Evolutionary conservation across 2,797 vertebrate genomes (phyloP).

Genomic region (Hydrocynus forskahlii): DNA sequence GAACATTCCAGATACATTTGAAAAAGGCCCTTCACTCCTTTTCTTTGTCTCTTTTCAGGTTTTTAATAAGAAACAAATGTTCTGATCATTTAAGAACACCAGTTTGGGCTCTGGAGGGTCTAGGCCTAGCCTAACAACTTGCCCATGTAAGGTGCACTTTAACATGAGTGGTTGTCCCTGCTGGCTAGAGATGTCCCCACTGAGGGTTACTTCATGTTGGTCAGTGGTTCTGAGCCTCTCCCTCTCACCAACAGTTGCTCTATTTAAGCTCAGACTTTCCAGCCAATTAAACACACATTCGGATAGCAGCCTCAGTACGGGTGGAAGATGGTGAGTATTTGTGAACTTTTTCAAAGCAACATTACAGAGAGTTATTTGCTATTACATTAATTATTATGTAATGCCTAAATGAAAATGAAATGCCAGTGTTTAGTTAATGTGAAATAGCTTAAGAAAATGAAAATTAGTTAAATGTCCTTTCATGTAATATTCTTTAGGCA

Average conservation of each 20-base stretch:
- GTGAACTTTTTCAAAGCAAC: neutral
- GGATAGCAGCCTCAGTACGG: conserved; percentile 26
- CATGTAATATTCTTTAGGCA: no score
- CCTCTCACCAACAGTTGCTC: conserved; percentile 57
- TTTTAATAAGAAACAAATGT: conserved; percentile 56
- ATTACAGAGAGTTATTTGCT: no score
- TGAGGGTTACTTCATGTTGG: conserved; percentile 28
- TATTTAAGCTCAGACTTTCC: conserved; percentile 63
- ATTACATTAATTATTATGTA: no score
- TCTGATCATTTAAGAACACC: conserved; percentile 54
- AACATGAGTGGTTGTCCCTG: conserved; percentile 48
- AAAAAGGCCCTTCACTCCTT: neutral
- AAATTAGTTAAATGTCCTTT: no score
- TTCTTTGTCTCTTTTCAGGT: neutral
- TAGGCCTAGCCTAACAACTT: conserved; percentile 51
- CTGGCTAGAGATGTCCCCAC: conserved; percentile 45
- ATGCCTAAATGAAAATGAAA: no score
- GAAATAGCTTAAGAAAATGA: no score
- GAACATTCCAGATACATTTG: neutral
- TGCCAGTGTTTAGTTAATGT: no score
- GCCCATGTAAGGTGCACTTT: conserved; percentile 65
- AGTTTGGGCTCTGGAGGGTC: conserved; percentile 58
- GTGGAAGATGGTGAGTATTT: conserved; percentile 62
- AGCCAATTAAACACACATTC: conserved; percentile 24
- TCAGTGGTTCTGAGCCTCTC: conserved; percentile 37